phyloP scores from a whole-genome alignment of 2,888 invertebrate genomes.

The Campoplex capitator region DNA sequence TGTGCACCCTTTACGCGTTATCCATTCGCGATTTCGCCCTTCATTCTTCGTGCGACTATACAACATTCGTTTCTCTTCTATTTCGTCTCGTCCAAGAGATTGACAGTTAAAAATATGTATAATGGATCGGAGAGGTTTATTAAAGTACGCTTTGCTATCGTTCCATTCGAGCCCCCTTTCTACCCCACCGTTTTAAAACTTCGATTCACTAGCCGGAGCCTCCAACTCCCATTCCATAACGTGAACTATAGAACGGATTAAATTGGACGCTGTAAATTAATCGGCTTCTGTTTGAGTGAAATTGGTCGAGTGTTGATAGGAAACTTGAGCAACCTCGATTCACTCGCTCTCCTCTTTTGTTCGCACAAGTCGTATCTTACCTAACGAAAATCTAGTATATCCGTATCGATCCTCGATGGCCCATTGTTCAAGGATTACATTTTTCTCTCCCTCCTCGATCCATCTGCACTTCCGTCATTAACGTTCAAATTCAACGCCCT shows the following conservation, averaged over 20 bases:
- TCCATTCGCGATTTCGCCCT: slow-evolving; percentile 70
- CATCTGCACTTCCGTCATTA: slow-evolving; percentile 21
- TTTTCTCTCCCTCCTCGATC: slow-evolving; percentile 21
- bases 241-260: slow-evolving; percentile 74
- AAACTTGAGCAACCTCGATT: slow-evolving; percentile 80
- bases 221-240: neutral
- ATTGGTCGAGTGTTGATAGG: slow-evolving; percentile 82
- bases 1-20: slow-evolving; percentile 77
- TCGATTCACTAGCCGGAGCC: slow-evolving; percentile 18
- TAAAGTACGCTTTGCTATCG: slow-evolving; percentile 32
- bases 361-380: slow-evolving; percentile 47
- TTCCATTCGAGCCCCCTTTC: neutral
- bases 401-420: slow-evolving; percentile 47
- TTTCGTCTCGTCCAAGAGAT: slow-evolving; percentile 73
- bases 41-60: slow-evolving; percentile 65
- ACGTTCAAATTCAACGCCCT: slow-evolving; percentile 29
- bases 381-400: slow-evolving; percentile 16
- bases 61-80: slow-evolving; percentile 56
- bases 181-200: neutral
- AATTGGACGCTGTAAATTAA: slow-evolving; percentile 84
- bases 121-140: slow-evolving; percentile 77
- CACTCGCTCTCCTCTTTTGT: slow-evolving; percentile 53
- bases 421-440: slow-evolving; percentile 60
- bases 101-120: slow-evolving; percentile 85
- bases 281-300: slow-evolving; percentile 83